Conservation (phyloP, 2,888 invertebrate species). For the Seira musarum region DNA sequence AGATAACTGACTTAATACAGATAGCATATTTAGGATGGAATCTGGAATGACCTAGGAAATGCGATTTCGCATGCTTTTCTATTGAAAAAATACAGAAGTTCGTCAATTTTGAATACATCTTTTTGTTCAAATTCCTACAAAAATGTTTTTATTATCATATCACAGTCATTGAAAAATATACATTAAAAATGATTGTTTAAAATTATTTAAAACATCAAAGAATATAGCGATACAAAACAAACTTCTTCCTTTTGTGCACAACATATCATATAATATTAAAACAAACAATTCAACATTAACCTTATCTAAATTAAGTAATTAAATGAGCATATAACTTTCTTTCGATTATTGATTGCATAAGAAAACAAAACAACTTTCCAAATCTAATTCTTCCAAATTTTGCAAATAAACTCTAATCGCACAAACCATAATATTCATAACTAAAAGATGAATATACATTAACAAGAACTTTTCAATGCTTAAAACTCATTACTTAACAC, state of each 20-base stretch:
- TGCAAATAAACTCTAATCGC: too few relatives aligned
- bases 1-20: too few relatives aligned
- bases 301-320: conserved; percentile 25
- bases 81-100: too few relatives aligned
- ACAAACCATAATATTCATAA: too few relatives aligned
- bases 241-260: background rate
- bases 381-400: background rate
- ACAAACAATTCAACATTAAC: conserved; percentile 25
- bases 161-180: conserved; percentile 55
- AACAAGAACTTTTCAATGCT: background rate
- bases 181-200: conserved; percentile 51
- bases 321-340: conserved; percentile 49
- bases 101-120: too few relatives aligned
- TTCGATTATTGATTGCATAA: conserved; percentile 53
- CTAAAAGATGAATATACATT: background rate
- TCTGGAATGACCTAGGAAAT: too few relatives aligned
- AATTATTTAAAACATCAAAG: background rate
- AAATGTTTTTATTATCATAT: conserved; percentile 49
- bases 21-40: too few relatives aligned
- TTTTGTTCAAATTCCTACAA: too few relatives aligned
- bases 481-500: background rate
- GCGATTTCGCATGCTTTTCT: too few relatives aligned
- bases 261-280: conserved; percentile 15
- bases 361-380: background rate
- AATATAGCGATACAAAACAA: background rate